A percentile compares a stretch with the other conserved stretches of the same genome.
Conservation (phyloP, 2,797 vertebrate species). For the Falco columbarius region DNA sequence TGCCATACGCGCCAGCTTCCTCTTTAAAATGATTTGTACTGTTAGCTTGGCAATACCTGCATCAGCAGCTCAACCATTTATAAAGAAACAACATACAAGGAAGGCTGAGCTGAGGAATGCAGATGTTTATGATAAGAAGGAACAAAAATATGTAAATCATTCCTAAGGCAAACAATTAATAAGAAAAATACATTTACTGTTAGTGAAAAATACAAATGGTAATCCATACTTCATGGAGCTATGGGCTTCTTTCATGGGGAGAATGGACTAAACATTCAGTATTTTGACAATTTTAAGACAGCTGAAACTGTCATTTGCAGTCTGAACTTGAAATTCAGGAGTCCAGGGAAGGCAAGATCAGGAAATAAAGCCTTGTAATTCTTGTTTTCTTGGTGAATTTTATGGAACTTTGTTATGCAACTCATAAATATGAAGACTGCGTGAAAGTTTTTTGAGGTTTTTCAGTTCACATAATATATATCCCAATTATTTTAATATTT, state of each 20-base stretch:
- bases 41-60: conserved; percentile 90
- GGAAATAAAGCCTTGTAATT: conserved; percentile 79
- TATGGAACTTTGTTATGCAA: conserved; percentile 80
- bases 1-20: conserved; percentile 92
- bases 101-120: conserved; percentile 89
- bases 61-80: conserved; percentile 91
- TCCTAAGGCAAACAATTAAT: conserved; percentile 91
- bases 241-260: conserved; percentile 82
- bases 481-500: conserved; percentile 79
- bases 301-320: conserved; percentile 79
- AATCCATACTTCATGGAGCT: conserved; percentile 85
- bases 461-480: conserved; percentile 78
- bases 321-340: conserved; percentile 81
- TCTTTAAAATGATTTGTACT: conserved; percentile 95
- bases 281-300: conserved; percentile 82
- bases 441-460: conserved; percentile 77
- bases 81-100: conserved; percentile 89
- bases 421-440: conserved; percentile 79
- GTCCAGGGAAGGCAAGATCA: conserved; percentile 78
- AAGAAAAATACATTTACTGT: conserved; percentile 90
- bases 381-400: conserved; percentile 79
- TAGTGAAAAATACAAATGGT: conserved; percentile 88
- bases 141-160: conserved; percentile 91
- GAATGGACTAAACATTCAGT: conserved; percentile 80
- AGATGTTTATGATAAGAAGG: conserved; percentile 89